These are phyloP conservation scores for Euphonia xanthogaster DNA, from an alignment of 2,797 vertebrate genomes.

Conservation along the genomic window DNA sequence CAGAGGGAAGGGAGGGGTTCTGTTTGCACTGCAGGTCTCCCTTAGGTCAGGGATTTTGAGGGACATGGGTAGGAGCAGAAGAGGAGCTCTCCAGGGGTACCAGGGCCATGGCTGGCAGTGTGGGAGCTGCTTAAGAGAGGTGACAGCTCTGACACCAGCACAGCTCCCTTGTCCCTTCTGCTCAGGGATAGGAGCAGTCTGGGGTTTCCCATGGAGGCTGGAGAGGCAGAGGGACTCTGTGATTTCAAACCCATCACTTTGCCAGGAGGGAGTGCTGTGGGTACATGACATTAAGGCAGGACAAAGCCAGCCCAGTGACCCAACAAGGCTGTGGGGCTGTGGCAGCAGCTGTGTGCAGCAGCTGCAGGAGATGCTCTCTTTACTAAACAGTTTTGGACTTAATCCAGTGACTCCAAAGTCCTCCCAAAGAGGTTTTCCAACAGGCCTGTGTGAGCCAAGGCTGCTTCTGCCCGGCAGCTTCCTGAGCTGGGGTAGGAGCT, in stretches of 20 bases:
- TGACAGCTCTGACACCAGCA: not conserved
- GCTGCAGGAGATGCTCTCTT: not conserved
- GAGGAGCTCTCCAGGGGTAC: not conserved
- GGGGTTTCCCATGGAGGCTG: not conserved
- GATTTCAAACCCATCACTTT: not conserved
- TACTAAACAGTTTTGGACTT: not conserved
- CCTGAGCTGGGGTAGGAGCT: rapidly evolving
- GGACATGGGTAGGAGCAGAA: rapidly evolving
- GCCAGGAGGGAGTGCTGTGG: rapidly evolving
- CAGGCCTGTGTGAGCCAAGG: not conserved
- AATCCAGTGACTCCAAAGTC: not conserved
- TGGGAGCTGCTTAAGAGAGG: not conserved
- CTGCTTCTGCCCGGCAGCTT: not conserved
- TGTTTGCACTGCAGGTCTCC: not conserved
- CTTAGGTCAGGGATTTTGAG: not conserved
- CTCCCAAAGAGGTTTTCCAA: not conserved
- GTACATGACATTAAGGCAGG: rapidly evolving
- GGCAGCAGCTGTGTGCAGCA: not conserved
- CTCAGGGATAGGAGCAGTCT: rapidly evolving
- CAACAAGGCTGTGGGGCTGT: rapidly evolving
- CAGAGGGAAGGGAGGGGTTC: not conserved
- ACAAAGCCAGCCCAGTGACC: not conserved
- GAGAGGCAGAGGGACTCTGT: not conserved
- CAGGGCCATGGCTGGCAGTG: rapidly evolving
- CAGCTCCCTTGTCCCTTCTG: not conserved